A percentile compares a stretch with the other conserved stretches of the same genome.
These are phyloP conservation scores for Drosophila ogumai DNA, from an alignment of 1,140 invertebrate species.

Conservation along the genomic window DNA sequence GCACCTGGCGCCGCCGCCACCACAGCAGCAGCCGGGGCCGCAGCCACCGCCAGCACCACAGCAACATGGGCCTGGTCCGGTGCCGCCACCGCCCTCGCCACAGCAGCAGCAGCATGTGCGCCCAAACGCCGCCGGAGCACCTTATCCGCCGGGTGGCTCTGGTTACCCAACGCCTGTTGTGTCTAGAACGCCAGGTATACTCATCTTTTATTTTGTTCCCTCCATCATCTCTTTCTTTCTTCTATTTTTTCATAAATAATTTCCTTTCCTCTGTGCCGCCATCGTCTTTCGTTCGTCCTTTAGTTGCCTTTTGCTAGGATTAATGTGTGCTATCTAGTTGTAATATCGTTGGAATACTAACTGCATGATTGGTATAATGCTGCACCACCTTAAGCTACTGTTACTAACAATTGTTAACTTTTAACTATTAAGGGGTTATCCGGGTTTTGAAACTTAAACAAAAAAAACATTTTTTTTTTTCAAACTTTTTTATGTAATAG, in stretches of 20 bases:
- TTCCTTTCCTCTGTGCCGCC: slow-evolving; percentile 14
- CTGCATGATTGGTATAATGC: slow-evolving; percentile 12
- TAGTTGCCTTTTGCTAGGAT: slow-evolving; percentile 5
- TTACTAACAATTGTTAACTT: background rate
- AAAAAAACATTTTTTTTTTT: too few relatives aligned
- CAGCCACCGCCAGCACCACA: slow-evolving; percentile 54
- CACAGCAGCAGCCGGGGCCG: slow-evolving; percentile 43
- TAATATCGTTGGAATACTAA: background rate
- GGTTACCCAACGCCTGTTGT: slow-evolving; percentile 84
- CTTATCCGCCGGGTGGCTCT: slow-evolving; percentile 84
- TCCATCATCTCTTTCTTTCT: slow-evolving; percentile 46
- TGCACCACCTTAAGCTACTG: background rate
- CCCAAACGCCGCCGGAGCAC: slow-evolving; percentile 78
- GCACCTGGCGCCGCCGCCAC: slow-evolving; percentile 44
- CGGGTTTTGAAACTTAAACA: too few relatives aligned
- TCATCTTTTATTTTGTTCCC: slow-evolving; percentile 66
- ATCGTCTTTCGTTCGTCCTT: slow-evolving; percentile 22
- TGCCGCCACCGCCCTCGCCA: slow-evolving; percentile 63
- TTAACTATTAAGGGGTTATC: too few relatives aligned
- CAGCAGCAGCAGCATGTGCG: slow-evolving; percentile 74
- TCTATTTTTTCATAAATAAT: slow-evolving; percentile 23
- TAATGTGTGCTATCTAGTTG: slow-evolving; percentile 19
- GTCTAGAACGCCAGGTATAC: slow-evolving; percentile 85
- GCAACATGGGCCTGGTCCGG: slow-evolving; percentile 45
- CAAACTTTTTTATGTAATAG: too few relatives aligned